Evolutionary conservation across 2,888 invertebrate species (phyloP), one percentile per base, ranked within the genome.

Genomic region (Flabesymbios commensalis): DNA sequence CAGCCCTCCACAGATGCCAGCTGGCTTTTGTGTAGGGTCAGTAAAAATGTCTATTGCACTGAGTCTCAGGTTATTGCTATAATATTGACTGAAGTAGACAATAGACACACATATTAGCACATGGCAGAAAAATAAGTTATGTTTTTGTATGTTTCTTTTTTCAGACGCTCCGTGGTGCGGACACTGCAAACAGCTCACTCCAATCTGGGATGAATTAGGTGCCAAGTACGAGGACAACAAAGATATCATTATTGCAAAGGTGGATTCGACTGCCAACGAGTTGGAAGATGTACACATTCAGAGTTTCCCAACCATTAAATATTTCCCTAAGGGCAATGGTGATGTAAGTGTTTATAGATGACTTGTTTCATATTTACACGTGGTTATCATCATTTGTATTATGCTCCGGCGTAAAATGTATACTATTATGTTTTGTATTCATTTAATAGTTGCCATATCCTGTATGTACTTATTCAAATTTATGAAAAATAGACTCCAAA

Each of bases 181-280:
- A 64, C 98, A 99, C 84, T 99, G 98, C 89, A 97, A 98, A 83
- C 94, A 97, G 83, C 87, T 99, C 77, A 92, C 87, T 58, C 99
- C 99, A 28, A 96, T 97, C 84, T 99, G 94, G 86, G 96, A 98
- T 64, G 82, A 97, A 87, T 87, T 97, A 75, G 96, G 89, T 68
- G 96, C 97, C 82, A 92, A 96, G 84, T 98, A 90, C 86, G 89
- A 90, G 84, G 90, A 91, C 77, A 84, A 79, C 68, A 78, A 89
- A 73, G 88, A 89, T 69, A 87, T 98, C 65, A 88, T 99, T 54
- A 90, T 99, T 81, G 97, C 98, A 75, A 99, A 99, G 87, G 97
- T 99, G 87, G 99, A 99, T 85, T 90, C 98, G 66, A 99, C 99
- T 59, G 91, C 89, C 80, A 99, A 99, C 85, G 99, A 99, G 86